Percentiles rank a stretch among this genome's conserved stretches.
Evolutionary conservation across 2,888 invertebrate genomes (phyloP).

Genomic region (Mayetiola destructor): DNA sequence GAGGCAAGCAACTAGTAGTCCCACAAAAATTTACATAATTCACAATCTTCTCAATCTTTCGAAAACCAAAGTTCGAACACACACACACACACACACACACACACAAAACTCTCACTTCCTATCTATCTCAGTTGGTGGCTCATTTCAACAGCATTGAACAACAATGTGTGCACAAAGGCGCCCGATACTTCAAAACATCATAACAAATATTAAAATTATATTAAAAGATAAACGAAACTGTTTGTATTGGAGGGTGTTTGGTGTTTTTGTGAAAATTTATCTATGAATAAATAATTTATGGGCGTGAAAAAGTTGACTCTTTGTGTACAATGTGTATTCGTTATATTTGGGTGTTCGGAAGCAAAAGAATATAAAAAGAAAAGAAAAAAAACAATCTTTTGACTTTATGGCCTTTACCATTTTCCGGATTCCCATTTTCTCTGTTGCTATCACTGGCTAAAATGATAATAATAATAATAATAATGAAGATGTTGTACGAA

Average conservation of each 20-base stretch:
- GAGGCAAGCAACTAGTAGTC: no score
- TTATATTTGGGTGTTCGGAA: no score
- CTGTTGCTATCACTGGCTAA: no score
- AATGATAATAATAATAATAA: no score
- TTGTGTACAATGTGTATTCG: neutral
- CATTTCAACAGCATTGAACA: no score
- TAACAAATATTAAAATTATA: conserved; percentile 11
- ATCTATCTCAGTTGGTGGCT: no score
- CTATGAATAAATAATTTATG: conserved; percentile 13
- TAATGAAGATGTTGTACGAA: conserved; percentile 12
- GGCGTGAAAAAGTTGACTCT: neutral
- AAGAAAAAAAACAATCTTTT: neutral
- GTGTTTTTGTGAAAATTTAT: conserved; percentile 11
- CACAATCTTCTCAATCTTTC: conserved; percentile 3
- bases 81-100: neutral
- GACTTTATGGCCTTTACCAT: conserved; percentile 8
- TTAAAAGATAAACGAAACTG: conserved; percentile 13
- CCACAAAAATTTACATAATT: conserved; percentile 12
- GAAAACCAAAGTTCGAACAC: no score
- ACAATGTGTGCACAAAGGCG: no score
- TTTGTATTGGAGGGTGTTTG: neutral
- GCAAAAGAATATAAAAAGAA: neutral
- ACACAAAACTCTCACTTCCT: no score
- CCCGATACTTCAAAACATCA: no score
- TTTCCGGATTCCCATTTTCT: neutral